Base-by-base conservation (phyloP, 2,888 invertebrate species). In the Diarsia brunnea region DNA sequence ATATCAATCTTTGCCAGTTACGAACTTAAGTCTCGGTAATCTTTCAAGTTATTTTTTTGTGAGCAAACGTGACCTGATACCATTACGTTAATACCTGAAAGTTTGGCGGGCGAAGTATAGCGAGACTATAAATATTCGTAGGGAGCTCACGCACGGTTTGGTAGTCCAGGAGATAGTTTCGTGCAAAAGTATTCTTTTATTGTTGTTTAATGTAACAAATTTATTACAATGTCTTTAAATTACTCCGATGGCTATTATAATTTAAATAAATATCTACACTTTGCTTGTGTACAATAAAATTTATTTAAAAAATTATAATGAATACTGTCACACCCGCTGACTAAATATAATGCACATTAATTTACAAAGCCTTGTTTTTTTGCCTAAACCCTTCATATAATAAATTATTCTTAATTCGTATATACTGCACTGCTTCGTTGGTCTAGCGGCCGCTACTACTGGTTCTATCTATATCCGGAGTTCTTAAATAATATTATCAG, bases 21-120 rank as follows among this genome's bases (percentile, higher is more conserved):
- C 4, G 45, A 55, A 76, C 74, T 84, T 69, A 69, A 69, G 70
- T 75, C 73, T 78, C 43, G n/a, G 71, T 84, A 67, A 75, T 81
- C 82, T 78, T 73, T 74, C 65, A 71, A 85, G 84, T 69, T 73
- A 81, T 45, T 85, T 85, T 80, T 87, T 84, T 87, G 78, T 53
- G n/a, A 19, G 68, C 45, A 73, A 78, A 83, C 87, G 87, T 87
- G 85, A 87, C 75, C 78, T 83, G 75, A 70, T 80, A 66, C 73
- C 53, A 82, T 86, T 80, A 86, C 71, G 63, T 75, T 85, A 78
- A 83, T 86, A 86, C 67, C 88, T 83, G 66, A 86, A 86, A 87
- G 65, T 87, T 87, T 73, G 77, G 67, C 70, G 53, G 51, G 38
- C 61, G 7, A 74, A 86, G 78, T 79, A 72, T 79, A 55, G 78